phyloP scores from a whole-genome alignment of 2,797 vertebrate genomes.

The Platalea minor region DNA sequence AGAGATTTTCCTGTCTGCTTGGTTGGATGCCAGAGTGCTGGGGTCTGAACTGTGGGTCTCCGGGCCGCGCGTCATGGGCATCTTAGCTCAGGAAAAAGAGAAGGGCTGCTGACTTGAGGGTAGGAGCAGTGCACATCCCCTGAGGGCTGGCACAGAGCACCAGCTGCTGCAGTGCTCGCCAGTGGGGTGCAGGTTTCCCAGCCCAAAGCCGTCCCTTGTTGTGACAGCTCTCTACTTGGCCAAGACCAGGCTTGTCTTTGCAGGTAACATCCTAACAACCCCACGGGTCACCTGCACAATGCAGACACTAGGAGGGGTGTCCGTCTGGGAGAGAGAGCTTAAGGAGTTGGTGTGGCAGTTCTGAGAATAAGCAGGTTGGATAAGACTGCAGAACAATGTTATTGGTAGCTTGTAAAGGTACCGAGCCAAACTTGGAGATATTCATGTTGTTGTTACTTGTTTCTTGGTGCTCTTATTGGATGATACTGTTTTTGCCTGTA shows the following conservation, averaged over 20 bases:
- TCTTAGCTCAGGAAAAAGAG: background rate
- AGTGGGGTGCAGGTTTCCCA: background rate
- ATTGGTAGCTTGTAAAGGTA: background rate
- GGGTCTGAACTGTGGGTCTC: background rate
- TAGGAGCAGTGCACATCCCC: rapidly evolving
- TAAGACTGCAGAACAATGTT: background rate
- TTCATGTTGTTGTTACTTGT: background rate
- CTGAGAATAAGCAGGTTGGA: background rate
- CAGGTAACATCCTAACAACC: background rate
- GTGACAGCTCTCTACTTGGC: background rate
- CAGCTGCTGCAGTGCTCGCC: background rate
- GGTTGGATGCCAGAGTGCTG: background rate
- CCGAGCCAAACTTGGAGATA: background rate
- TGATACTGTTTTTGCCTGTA: background rate
- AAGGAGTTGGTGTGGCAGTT: background rate
- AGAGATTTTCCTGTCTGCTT: background rate
- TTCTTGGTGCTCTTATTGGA: background rate
- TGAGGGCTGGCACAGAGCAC: background rate
- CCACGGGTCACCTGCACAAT: rapidly evolving
- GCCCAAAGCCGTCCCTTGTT: background rate
- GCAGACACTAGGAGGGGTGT: background rate
- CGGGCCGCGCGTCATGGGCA: rapidly evolving
- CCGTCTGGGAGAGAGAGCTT: background rate
- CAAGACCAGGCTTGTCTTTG: background rate
- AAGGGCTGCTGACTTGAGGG: background rate